Conservation (phyloP, 2,888 invertebrate species). For the Zootermopsis nevadensis region DNA sequence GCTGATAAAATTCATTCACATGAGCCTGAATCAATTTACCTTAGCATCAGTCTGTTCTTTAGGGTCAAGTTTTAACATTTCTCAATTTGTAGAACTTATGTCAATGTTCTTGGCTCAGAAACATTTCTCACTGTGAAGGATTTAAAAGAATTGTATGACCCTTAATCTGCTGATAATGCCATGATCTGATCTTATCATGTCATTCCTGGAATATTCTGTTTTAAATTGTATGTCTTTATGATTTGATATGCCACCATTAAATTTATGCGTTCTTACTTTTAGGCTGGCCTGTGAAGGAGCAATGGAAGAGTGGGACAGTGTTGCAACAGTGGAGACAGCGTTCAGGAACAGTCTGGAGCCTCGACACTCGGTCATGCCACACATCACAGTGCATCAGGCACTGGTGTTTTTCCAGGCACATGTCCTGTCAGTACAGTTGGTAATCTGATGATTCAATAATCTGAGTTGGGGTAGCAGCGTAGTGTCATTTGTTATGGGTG, state of each 20-base stretch:
- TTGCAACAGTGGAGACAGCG: conserved; percentile 49
- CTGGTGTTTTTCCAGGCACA: conserved; percentile 43
- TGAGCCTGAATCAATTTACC: no score
- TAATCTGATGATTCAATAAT: background rate
- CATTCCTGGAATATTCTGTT: background rate
- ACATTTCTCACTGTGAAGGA: no score
- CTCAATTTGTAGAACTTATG: no score
- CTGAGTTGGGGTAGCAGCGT: no score
- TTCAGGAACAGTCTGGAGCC: conserved; percentile 40
- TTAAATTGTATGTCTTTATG: background rate
- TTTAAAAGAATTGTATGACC: no score
- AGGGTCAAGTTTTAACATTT: no score
- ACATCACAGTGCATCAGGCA: conserved; percentile 48
- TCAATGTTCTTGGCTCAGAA: no score
- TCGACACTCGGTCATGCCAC: conserved; percentile 32
- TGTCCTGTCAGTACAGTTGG: conserved; percentile 48
- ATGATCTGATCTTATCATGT: background rate
- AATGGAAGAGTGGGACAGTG: conserved; percentile 48
- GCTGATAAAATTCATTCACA: no score
- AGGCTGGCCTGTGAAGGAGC: conserved; percentile 48
- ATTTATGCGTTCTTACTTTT: background rate
- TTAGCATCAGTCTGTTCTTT: no score
- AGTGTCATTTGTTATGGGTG: no score
- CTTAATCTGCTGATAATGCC: no score
- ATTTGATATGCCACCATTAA: background rate